phyloP scores from a whole-genome alignment of 1,140 invertebrate genomes.

The Nautilus pompilius region DNA sequence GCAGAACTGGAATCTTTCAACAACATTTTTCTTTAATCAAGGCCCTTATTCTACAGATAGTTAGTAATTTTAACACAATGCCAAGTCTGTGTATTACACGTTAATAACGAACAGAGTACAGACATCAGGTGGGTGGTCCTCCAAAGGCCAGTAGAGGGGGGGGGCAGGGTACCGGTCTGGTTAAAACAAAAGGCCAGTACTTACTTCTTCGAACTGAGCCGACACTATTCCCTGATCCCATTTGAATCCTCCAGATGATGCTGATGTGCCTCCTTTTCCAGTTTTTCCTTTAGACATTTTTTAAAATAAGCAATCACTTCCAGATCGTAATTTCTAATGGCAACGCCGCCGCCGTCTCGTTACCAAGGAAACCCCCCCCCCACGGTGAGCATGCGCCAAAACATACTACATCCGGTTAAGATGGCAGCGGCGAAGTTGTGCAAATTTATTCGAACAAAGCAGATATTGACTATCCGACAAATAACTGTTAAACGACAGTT shows the following conservation, averaged over 20 bases:
- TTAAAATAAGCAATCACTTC: too few species aligned
- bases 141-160: too few species aligned
- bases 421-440: not conserved
- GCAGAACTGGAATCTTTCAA: too few species aligned
- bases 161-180: too few species aligned
- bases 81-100: not conserved
- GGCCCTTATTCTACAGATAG: not conserved
- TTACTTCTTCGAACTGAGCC: conserved; percentile 42
- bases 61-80: not conserved
- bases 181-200: not conserved
- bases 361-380: not conserved
- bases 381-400: conserved; percentile 55
- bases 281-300: conserved; percentile 45
- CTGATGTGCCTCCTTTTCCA: conserved; percentile 38
- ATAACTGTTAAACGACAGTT: not conserved
- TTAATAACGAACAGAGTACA: not conserved
- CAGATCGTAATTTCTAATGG: conserved; percentile 5
- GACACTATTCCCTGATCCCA: conserved; percentile 38
- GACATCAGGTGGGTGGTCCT: too few species aligned
- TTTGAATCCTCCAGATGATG: conserved; percentile 24
- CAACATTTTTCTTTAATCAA: too few species aligned
- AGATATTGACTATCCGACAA: not conserved
- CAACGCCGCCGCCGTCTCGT: not conserved
- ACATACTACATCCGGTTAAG: not conserved
- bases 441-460: not conserved